These are phyloP conservation scores for Littorina saxatilis DNA, from an alignment of 1,140 invertebrate species.

Conservation along the genomic window DNA sequence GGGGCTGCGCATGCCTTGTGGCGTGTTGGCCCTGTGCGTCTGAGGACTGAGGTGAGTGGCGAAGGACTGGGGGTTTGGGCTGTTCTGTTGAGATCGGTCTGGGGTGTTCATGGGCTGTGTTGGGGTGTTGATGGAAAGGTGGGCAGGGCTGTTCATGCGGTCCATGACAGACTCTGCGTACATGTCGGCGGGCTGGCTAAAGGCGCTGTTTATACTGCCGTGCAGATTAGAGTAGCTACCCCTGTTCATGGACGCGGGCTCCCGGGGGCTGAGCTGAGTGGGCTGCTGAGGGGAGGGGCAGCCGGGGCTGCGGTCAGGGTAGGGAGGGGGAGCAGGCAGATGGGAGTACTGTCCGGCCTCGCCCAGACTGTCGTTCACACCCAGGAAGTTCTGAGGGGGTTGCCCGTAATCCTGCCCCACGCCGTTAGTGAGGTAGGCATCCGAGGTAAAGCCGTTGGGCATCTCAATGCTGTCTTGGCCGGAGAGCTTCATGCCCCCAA, in stretches of 20 bases:
- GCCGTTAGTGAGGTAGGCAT: constrained; percentile 40
- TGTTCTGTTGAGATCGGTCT: constrained; percentile 60
- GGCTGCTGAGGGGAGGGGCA: constrained; percentile 50
- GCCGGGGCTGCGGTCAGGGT: constrained; percentile 44
- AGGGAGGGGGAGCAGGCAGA: constrained; percentile 57
- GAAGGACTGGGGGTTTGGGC: constrained; percentile 47
- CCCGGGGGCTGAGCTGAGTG: constrained; percentile 28
- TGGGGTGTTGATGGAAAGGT: constrained; percentile 57
- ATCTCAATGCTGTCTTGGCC: constrained; percentile 43
- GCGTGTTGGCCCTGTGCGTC: constrained; percentile 14
- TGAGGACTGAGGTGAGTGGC: constrained; percentile 37
- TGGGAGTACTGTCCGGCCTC: constrained; percentile 42
- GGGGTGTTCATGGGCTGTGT: constrained; percentile 53
- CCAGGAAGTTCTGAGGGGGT: constrained; percentile 17
- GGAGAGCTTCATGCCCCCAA: constrained; percentile 64
- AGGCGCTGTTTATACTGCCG: constrained; percentile 21
- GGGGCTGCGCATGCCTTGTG: constrained; percentile 29
- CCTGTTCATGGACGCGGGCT: constrained; percentile 27
- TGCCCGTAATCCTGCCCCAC: constrained; percentile 25
- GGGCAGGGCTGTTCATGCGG: constrained; percentile 24
- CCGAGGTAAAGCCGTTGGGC: constrained; percentile 12
- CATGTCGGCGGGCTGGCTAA: constrained; percentile 34
- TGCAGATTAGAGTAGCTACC: constrained; percentile 39
- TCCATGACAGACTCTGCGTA: constrained; percentile 19
- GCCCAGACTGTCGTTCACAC: background rate